Conservation (phyloP, 2,113 vertebrate species). For the Greenwoodochromis staneri region DNA sequence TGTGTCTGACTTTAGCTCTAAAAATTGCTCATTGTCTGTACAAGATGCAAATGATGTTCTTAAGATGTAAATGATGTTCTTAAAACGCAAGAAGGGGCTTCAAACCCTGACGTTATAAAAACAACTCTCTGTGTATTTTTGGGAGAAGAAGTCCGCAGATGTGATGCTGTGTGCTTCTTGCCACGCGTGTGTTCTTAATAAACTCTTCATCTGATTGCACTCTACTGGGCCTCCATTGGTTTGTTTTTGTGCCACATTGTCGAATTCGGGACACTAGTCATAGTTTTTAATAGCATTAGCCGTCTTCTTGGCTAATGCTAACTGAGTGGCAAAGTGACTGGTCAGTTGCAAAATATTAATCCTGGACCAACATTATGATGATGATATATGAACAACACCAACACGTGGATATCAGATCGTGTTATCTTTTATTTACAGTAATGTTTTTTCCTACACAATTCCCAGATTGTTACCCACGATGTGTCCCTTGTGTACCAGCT, state of each 20-base stretch:
- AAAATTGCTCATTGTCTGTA: too few relatives aligned
- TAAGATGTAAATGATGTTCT: too few relatives aligned
- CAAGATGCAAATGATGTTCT: too few relatives aligned
- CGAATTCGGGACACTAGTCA: background rate
- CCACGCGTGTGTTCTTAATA: too few relatives aligned
- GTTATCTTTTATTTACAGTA: background rate
- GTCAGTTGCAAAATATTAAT: background rate
- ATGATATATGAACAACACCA: background rate
- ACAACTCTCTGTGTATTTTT: too few relatives aligned
- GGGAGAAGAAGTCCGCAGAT: too few relatives aligned
- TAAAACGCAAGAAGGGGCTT: fast-evolving
- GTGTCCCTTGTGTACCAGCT: background rate
- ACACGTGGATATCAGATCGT: background rate
- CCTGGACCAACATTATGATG: background rate
- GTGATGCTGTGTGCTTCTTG: too few relatives aligned
- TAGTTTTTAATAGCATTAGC: background rate
- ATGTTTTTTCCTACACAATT: background rate
- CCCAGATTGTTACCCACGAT: background rate
- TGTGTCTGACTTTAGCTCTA: too few relatives aligned
- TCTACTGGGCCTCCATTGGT: too few relatives aligned
- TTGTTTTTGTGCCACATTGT: too few relatives aligned
- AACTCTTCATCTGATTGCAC: too few relatives aligned
- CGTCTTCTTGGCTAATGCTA: background rate
- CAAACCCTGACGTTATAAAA: too few relatives aligned
- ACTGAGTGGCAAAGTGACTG: background rate